A percentile compares a stretch with the other conserved stretches of the same genome.
phyloP scores from a whole-genome alignment of 2,113 vertebrate species.

The Mesoclemmys tuberculata region DNA sequence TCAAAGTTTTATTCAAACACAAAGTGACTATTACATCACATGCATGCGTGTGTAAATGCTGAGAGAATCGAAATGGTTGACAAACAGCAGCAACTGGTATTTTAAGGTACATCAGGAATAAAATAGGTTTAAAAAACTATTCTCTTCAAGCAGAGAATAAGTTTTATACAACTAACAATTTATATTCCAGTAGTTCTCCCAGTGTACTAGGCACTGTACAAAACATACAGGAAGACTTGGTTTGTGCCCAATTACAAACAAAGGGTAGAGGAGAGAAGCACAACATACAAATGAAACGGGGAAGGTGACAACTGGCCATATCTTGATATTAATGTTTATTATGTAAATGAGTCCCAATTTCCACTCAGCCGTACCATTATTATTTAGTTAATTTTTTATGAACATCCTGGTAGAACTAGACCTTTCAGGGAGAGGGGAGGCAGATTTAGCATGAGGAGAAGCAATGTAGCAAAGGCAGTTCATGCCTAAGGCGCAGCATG shows the following conservation, averaged over 20 bases:
- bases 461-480: not conserved
- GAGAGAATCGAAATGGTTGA: not conserved
- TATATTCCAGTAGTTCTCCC: not conserved
- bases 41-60: not conserved
- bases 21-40: not conserved
- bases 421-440: not conserved
- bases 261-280: not conserved
- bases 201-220: not conserved
- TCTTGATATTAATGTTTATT: not conserved
- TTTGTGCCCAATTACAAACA: not conserved
- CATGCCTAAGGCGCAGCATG: not conserved
- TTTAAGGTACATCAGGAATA: not conserved
- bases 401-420: not conserved
- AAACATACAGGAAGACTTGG: not conserved
- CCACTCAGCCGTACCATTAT: not conserved
- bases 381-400: not conserved
- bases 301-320: not conserved
- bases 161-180: not conserved
- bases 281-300: rapidly evolving
- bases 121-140: not conserved
- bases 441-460: not conserved
- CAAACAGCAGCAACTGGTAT: not conserved
- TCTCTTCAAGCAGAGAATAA: not conserved
- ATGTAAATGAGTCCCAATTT: not conserved
- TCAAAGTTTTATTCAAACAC: constrained; percentile 7